Conservation (phyloP, 2,888 invertebrate species). For the Rhagonycha lutea region DNA sequence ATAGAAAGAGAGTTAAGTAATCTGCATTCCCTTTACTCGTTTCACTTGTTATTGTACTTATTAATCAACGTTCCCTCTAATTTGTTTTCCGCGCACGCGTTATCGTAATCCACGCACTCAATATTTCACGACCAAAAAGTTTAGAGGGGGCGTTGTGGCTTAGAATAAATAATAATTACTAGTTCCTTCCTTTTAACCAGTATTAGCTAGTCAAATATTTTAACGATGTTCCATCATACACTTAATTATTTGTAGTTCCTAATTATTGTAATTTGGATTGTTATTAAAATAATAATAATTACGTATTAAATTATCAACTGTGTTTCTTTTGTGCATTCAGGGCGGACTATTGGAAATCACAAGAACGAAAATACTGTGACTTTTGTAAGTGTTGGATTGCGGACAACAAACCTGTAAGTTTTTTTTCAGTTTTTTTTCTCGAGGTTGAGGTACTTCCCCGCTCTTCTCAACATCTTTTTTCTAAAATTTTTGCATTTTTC, state of each 20-base stretch:
- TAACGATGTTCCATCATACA: constrained; percentile 22
- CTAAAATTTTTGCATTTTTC: background rate
- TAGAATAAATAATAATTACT: constrained; percentile 5
- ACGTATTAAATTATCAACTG: constrained; percentile 29
- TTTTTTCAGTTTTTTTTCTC: background rate
- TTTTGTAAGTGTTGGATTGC: constrained; percentile 99
- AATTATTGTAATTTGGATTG: constrained; percentile 29
- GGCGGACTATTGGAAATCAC: constrained; percentile 97
- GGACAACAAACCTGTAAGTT: constrained; percentile 88
- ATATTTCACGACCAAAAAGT: background rate
- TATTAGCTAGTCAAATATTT: constrained; percentile 31
- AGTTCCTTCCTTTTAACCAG: constrained; percentile 32
- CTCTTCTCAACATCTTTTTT: background rate
- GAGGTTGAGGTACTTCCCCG: background rate
- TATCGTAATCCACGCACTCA: background rate
- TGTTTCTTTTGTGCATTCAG: constrained; percentile 55
- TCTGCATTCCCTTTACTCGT: constrained; percentile 1
- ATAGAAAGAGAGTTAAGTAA: background rate
- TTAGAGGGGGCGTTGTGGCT: background rate
- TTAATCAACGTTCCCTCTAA: background rate
- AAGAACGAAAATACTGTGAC: constrained; percentile 93
- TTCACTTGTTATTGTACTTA: constrained; percentile 1
- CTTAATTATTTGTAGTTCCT: constrained; percentile 23
- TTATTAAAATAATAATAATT: constrained; percentile 29
- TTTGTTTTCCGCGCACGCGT: background rate